These are phyloP conservation scores for Oostethus manadensis DNA, from an alignment of 2,113 vertebrate genomes.

Conservation along the genomic window DNA sequence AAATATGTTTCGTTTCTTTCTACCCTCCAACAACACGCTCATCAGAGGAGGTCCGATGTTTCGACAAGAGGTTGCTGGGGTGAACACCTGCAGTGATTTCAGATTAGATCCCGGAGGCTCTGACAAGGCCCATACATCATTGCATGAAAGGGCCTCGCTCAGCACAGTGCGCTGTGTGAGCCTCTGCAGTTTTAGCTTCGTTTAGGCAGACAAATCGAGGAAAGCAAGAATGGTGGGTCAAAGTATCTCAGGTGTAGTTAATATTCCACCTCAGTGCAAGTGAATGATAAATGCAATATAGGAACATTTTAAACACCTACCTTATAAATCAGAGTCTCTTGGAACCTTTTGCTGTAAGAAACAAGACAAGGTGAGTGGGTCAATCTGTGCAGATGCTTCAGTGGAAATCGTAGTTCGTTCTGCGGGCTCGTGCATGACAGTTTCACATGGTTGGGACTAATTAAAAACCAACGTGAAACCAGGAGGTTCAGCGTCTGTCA, in stretches of 20 bases:
- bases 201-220: slow-evolving; percentile 1
- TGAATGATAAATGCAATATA: slow-evolving; percentile 17
- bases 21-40: slow-evolving; percentile 1
- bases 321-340: slow-evolving; percentile 85
- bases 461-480: slow-evolving; percentile 41
- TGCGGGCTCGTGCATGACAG: not conserved
- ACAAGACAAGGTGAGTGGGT: slow-evolving; percentile 9
- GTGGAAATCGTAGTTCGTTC: no score
- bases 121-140: slow-evolving; percentile 64
- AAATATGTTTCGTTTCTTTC: slow-evolving; percentile 17
- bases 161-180: slow-evolving; percentile 36
- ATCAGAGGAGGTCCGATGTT: slow-evolving; percentile 40
- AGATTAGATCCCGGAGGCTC: slow-evolving; percentile 36
- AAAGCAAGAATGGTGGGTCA: not conserved
- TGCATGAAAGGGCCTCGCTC: slow-evolving; percentile 26
- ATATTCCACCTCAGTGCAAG: slow-evolving; percentile 16
- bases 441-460: slow-evolving; percentile 23
- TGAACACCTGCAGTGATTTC: slow-evolving; percentile 41
- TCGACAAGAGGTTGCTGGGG: slow-evolving; percentile 52
- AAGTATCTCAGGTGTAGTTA: not conserved
- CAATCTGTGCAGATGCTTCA: not conserved
- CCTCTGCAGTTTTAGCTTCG: not conserved
- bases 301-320: slow-evolving; percentile 68
- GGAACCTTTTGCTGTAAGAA: slow-evolving; percentile 80
- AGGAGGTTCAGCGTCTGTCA: slow-evolving; percentile 3